Percentiles rank a stretch among this genome's conserved stretches.
These are phyloP conservation scores for Mnemiopsis leidyi DNA, from an alignment of 37 sponge, comb jelly and placozoan species.

Conservation along the genomic window DNA sequence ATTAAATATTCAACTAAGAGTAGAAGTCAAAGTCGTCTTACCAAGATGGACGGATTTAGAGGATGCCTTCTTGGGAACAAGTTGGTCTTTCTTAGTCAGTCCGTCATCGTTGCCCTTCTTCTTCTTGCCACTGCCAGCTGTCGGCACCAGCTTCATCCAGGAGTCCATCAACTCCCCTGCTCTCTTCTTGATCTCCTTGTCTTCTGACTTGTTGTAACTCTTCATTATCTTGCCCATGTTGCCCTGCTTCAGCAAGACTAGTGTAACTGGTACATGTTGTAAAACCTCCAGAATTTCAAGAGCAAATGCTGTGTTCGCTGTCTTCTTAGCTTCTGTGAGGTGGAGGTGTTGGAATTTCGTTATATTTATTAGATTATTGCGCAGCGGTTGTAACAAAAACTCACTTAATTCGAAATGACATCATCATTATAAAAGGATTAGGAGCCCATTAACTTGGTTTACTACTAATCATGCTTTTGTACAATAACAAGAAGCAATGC, in stretches of 20 bases:
- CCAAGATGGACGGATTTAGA: slow-evolving; percentile 11
- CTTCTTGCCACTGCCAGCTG: slow-evolving; percentile 1
- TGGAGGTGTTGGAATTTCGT: background rate
- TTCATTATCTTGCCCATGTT: slow-evolving; percentile 60
- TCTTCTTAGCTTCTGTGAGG: slow-evolving; percentile 56
- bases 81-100: slow-evolving; percentile 17
- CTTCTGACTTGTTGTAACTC: slow-evolving; percentile 62
- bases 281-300: slow-evolving; percentile 23
- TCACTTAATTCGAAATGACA: too few species aligned
- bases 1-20: too few species aligned
- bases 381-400: too few species aligned
- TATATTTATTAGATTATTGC: too few species aligned
- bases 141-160: slow-evolving; percentile 50
- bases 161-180: slow-evolving; percentile 28
- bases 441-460: background rate
- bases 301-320: background rate
- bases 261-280: slow-evolving; percentile 43
- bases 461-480: too few species aligned
- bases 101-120: slow-evolving; percentile 37
- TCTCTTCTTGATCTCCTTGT: slow-evolving; percentile 23
- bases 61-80: background rate
- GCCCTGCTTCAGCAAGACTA: slow-evolving; percentile 30
- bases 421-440: background rate
- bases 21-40: too few species aligned
- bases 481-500: too few species aligned